Evolutionary conservation across 2,113 vertebrate genomes (phyloP), one percentile per base, ranked within the genome.

Genomic region (Lasiurus cinereus): DNA sequence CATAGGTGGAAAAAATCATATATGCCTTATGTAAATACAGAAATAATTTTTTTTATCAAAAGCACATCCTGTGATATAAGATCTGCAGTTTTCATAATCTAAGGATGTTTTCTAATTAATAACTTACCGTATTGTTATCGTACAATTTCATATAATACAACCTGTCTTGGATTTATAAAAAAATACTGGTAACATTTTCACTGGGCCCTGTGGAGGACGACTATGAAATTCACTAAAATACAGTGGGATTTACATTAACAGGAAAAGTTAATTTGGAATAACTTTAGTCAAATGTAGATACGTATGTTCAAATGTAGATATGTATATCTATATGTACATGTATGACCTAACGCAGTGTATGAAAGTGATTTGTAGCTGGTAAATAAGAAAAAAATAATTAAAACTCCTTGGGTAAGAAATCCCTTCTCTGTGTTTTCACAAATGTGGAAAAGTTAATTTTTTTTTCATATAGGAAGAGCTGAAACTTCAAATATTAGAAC

Each of bases 21-120:
- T 36, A 31, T 8, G 18, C 27, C 43, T 84, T 27, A 83, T 46
- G 70, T 73, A 73, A 88, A 88, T 36, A 43, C 39, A 78, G 6
- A 93, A 14, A 56, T 1, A 39, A 1, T 15, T 73, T 79, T 79
- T 74, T 83, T 69, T 88, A 64, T 67, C 59, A 29, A 31, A 96
- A 82, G n/a, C 21, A 66, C 7, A 67, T 48, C 11, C 31, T 89
- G 31, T n/a, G 31, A 93, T 77, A 46, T 89, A 84, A 88, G 31
- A 52, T 24, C 24, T 84, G 52, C 33, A 83, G 59, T 66, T 59
- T 88, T 89, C 52, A 72, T 10, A 73, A 76, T 82, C 88, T 9
- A 67, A 33, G 12, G 13, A 83, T 10, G 6, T n/a, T 91, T 83
- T 76, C n/a, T 59, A 90, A 80, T 90, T 90, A 93, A 83, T 18